Evolutionary conservation across 2,113 vertebrate genomes (phyloP).

Genomic region (Pachycephala philippinensis): DNA sequence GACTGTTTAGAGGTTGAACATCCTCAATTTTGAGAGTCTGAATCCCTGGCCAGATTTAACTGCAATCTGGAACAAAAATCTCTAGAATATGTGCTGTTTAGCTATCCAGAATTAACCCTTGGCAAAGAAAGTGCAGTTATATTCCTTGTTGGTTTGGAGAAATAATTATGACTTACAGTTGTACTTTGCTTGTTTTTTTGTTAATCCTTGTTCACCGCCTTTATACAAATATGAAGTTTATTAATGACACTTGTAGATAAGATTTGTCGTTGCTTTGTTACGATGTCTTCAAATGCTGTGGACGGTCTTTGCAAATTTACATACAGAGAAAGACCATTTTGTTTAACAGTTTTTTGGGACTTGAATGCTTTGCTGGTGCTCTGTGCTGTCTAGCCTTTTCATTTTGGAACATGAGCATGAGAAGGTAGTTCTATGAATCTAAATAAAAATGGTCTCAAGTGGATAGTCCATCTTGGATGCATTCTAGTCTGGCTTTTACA

Average conservation of each 20-base stretch:
- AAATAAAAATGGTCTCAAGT: background rate
- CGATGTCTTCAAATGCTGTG: background rate
- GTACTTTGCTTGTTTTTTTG: background rate
- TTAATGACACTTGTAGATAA: background rate
- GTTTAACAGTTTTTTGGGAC: background rate
- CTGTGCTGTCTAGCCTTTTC: background rate
- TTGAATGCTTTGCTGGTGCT: background rate
- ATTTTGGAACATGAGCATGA: background rate
- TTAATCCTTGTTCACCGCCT: background rate
- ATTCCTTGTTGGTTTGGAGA: background rate
- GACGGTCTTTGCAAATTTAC: background rate
- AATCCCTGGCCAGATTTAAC: constrained; percentile 46
- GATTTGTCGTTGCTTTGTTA: background rate
- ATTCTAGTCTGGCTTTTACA: background rate
- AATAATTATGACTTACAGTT: background rate
- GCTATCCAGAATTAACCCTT: constrained; percentile 31
- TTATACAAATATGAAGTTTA: background rate
- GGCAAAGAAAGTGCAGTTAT: background rate
- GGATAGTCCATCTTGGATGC: background rate
- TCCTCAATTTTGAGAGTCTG: constrained; percentile 23
- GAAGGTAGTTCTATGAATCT: background rate
- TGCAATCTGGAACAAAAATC: constrained; percentile 39
- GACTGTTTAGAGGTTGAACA: constrained; percentile 44
- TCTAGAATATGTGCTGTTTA: constrained; percentile 7
- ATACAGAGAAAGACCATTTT: background rate